Evolutionary conservation across 23 tunicate genomes (phyloP).

Genomic region (Trididemnum nubilum): DNA sequence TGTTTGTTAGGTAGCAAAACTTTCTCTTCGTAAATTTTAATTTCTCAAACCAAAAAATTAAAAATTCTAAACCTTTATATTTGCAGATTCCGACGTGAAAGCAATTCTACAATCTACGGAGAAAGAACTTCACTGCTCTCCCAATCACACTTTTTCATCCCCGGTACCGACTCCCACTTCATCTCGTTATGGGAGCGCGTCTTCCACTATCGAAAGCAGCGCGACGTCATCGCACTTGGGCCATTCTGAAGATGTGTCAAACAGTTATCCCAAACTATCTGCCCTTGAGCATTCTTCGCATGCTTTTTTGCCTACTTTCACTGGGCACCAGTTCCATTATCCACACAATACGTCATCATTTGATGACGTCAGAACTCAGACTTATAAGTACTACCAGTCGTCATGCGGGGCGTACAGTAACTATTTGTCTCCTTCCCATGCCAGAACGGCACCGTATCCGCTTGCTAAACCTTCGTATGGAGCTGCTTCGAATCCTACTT

Average conservation of each 20-base stretch:
- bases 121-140: slow-evolving; percentile 8
- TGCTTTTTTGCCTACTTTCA: slow-evolving; percentile 17
- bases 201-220: slow-evolving; percentile 19
- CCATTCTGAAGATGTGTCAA: not conserved
- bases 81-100: not conserved
- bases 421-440: slow-evolving; percentile 59
- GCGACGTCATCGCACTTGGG: not conserved
- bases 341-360: slow-evolving; percentile 55
- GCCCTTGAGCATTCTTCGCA: slow-evolving; percentile 24
- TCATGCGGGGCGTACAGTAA: slow-evolving; percentile 58
- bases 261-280: not conserved
- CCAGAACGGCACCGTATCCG: slow-evolving; percentile 73
- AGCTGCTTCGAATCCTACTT: not conserved
- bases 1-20: not conserved
- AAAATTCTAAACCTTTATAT: no score
- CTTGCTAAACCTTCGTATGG: slow-evolving; percentile 49
- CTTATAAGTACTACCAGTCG: slow-evolving; percentile 81
- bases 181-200: not conserved
- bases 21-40: not conserved
- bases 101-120: slow-evolving; percentile 10
- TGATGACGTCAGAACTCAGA: slow-evolving; percentile 70
- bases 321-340: slow-evolving; percentile 69
- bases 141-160: not conserved
- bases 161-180: not conserved
- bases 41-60: not conserved